These are phyloP conservation scores for Astreopora myriophthalma DNA, from an alignment of 64 coral and sea anemone genomes.

Conservation along the genomic window DNA sequence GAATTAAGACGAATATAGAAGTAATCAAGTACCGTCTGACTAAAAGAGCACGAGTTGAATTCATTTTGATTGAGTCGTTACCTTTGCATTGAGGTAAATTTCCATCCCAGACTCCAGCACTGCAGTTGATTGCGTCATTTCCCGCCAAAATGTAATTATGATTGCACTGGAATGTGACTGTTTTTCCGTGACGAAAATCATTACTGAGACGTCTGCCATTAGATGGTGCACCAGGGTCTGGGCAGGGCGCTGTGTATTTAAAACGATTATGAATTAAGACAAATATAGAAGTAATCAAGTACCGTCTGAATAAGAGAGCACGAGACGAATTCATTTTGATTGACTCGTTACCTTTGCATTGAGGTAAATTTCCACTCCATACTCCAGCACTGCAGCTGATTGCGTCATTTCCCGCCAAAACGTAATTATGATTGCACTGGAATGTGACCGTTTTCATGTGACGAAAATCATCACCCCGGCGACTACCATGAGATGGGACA, in stretches of 20 bases:
- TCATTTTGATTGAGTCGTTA: too few relatives aligned
- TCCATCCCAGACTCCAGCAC: not conserved
- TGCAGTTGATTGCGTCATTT: not conserved
- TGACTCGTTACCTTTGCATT: slow-evolving; percentile 55
- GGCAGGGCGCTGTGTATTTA: not conserved
- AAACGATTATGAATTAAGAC: too few relatives aligned
- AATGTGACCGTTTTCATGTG: not conserved
- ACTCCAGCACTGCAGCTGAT: not conserved
- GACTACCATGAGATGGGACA: not conserved
- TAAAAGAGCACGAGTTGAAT: too few relatives aligned
- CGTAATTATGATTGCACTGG: not conserved
- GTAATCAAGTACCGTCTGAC: too few relatives aligned
- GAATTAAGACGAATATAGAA: not conserved
- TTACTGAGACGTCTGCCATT: not conserved
- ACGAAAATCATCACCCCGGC: not conserved
- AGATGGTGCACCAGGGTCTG: not conserved
- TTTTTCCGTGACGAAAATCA: not conserved
- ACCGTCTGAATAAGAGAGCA: not conserved
- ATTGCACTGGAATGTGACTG: not conserved
- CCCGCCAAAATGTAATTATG: not conserved
- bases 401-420: not conserved
- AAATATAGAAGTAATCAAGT: too few relatives aligned
- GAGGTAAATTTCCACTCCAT: not conserved
- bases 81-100: not conserved
- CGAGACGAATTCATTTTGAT: too few relatives aligned